A percentile compares a stretch with the other conserved stretches of the same genome.
Conservation (phyloP, 2,888 invertebrate genomes). For the Drosophila testacea region DNA sequence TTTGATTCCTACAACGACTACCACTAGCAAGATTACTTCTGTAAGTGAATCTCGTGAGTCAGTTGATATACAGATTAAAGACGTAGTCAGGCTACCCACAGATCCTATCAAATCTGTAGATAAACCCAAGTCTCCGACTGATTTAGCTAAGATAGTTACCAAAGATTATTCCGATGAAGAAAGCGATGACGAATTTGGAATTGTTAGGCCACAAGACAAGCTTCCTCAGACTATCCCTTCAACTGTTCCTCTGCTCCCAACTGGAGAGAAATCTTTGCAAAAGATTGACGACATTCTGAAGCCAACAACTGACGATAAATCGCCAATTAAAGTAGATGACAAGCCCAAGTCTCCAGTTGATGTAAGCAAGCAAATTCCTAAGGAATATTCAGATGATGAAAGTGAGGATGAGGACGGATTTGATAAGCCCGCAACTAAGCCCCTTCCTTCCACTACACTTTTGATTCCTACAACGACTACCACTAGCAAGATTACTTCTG, state of each 20-base stretch:
- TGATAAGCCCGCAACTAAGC: constrained; percentile 3
- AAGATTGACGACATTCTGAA: constrained; percentile 13
- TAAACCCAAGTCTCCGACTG: constrained; percentile 18
- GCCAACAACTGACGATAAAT: not conserved
- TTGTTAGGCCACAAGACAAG: constrained; percentile 9
- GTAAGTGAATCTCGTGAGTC: constrained; percentile 11
- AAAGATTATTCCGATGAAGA: constrained; percentile 13
- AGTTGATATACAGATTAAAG: constrained; percentile 2
- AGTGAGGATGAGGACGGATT: constrained; percentile 12
- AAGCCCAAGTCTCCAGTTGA: constrained; percentile 11
- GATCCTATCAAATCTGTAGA: constrained; percentile 1
- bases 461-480: constrained; percentile 1
- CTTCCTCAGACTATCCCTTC: constrained; percentile 7
- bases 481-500: constrained; percentile 4
- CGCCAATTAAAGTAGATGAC: not conserved
- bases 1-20: not conserved
- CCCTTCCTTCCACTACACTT: not conserved
- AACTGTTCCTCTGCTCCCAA: not conserved
- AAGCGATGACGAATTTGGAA: constrained; percentile 20
- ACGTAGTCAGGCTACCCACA: constrained; percentile 4
- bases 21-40: constrained; percentile 9
- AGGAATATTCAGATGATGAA: constrained; percentile 15
- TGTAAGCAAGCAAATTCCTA: not conserved
- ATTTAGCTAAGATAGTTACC: constrained; percentile 3
- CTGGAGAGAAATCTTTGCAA: constrained; percentile 15